phyloP scores from a whole-genome alignment of 2,888 invertebrate species.

The Keiferia lycopersicella region DNA sequence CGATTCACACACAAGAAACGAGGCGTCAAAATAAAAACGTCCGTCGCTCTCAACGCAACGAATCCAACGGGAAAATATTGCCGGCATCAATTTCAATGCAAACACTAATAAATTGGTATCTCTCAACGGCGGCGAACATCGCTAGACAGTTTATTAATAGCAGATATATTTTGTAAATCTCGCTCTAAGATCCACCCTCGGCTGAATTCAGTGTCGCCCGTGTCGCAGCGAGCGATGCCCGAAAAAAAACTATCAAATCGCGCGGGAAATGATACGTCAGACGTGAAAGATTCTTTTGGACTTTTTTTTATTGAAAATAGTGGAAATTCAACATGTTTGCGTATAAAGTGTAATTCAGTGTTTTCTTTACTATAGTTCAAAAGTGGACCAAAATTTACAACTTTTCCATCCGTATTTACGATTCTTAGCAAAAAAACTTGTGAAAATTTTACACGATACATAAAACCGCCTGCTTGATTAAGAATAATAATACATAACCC shows the following conservation, averaged over 20 bases:
- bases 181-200: slow-evolving; percentile 61
- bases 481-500: background rate
- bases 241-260: slow-evolving; percentile 55
- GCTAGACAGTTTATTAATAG: slow-evolving; percentile 77
- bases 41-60: slow-evolving; percentile 70
- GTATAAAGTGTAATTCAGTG: too few relatives aligned
- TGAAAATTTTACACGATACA: too few relatives aligned
- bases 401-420: too few relatives aligned
- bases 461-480: too few relatives aligned
- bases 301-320: background rate
- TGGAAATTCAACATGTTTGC: too few relatives aligned
- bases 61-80: slow-evolving; percentile 76
- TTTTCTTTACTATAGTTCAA: too few relatives aligned
- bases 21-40: slow-evolving; percentile 64
- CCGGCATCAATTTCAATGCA: slow-evolving; percentile 79
- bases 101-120: slow-evolving; percentile 80
- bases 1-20: slow-evolving; percentile 63
- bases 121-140: slow-evolving; percentile 62
- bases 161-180: slow-evolving; percentile 74
- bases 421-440: too few relatives aligned
- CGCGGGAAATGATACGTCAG: slow-evolving; percentile 43
- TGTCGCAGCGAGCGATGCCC: slow-evolving; percentile 65
- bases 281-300: slow-evolving; percentile 30
- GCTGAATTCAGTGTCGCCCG: slow-evolving; percentile 67
- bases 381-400: too few relatives aligned